Percentiles rank a stretch among this genome's conserved stretches.
These are phyloP conservation scores for Perca schrenkii DNA, from an alignment of 2,113 vertebrate species.

Conservation along the genomic window DNA sequence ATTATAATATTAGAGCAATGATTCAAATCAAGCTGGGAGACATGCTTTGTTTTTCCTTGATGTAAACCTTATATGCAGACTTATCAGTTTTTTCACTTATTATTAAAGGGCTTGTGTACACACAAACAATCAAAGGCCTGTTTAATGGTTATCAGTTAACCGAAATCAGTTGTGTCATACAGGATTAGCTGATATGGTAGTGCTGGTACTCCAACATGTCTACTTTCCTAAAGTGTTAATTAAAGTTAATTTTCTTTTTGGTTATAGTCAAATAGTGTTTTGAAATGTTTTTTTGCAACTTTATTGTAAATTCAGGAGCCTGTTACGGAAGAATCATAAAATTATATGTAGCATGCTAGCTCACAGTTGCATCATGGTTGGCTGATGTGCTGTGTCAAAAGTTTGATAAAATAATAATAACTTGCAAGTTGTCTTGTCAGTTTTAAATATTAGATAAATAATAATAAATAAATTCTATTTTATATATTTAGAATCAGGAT, in stretches of 20 bases:
- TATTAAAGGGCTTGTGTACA: not conserved
- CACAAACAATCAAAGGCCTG: not conserved
- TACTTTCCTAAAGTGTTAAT: not conserved
- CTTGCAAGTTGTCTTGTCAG: not conserved
- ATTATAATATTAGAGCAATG: not conserved
- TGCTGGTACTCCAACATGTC: not conserved
- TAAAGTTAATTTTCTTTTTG: not conserved
- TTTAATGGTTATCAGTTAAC: not conserved
- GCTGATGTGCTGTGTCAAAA: not conserved
- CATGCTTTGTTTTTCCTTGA: not conserved
- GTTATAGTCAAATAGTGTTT: too few species aligned
- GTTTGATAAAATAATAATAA: not conserved
- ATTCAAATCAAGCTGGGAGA: not conserved
- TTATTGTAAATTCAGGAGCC: not conserved
- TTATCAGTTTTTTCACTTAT: not conserved
- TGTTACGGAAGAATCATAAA: not conserved
- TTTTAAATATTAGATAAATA: not conserved
- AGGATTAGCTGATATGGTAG: not conserved
- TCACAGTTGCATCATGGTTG: not conserved
- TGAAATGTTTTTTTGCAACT: not conserved
- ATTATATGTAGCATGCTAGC: not conserved
- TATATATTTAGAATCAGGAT: not conserved
- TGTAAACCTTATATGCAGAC: not conserved
- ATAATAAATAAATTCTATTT: not conserved
- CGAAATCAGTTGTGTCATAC: not conserved